Evolutionary conservation across 2,888 invertebrate species (phyloP), one percentile per base, ranked within the genome.

Genomic region (Sphaeridia pumilis): DNA sequence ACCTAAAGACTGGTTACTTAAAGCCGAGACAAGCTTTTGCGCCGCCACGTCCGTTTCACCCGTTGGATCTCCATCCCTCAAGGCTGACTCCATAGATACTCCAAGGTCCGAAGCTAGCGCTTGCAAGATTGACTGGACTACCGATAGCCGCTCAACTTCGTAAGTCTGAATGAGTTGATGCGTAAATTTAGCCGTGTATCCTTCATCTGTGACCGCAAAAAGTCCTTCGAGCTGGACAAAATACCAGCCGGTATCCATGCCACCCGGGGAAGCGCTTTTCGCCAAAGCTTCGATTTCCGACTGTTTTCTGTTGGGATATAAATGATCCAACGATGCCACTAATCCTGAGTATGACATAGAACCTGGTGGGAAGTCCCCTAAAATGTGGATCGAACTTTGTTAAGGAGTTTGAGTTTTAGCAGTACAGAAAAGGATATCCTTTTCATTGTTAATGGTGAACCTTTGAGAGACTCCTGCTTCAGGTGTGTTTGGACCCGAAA

Each of bases 31-130:
- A 35, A 56, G 26, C 12, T 52, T 52, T 12, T 20, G 31, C 42
- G 49, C 46, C 3, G 52, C 25, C n/a, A 56, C 56, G 43, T 56
- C 52, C 4, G 56, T 56, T n/a, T 52, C 52, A 12, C 56, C 52
- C 1, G 56, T 48, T 1, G 56, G 56, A 31, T 56, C 56, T 34
- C 49, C 46, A 22, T 56, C 56, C 17, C 56, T 20, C 22, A 52
- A 52, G 2, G 52, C 52, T 4, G 56, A 48, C 12, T 49, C 42
- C 3, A 52, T 17, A 1, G 56, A 56, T 2, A 56, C 56, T n/a
- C 56, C 56, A 4, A 56, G 31, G 5, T 56, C 52, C 3, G 49
- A 35, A 1, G 52, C 28, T 12, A 56, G 35, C n/a, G 49, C 49
- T 27, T 26, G 25, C 14, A 56, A 26, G 21, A 56, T 42, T 28